Evolutionary conservation across 2,113 vertebrate species (phyloP).

Genomic region (Malurus alboscapulatus): DNA sequence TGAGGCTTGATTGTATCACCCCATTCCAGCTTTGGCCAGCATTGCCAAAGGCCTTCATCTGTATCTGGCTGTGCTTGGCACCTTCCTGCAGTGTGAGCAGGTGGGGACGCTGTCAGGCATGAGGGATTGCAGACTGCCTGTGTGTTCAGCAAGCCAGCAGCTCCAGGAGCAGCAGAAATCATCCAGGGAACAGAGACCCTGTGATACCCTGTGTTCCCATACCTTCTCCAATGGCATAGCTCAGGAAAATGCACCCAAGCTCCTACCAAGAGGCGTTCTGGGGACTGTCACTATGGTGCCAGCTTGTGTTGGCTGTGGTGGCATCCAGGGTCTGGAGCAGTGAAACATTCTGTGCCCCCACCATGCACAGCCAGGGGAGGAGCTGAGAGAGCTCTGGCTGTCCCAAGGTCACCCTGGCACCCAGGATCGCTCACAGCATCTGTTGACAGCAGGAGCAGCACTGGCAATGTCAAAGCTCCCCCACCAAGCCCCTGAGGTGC

Average conservation of each 20-base stretch:
- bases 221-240: not conserved
- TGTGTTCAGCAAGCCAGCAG: not conserved
- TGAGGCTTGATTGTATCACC: not conserved
- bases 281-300: not conserved
- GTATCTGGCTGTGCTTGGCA: not conserved
- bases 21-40: not conserved
- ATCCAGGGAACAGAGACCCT: not conserved
- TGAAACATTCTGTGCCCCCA: not conserved
- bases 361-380: not conserved
- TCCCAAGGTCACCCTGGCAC: not conserved
- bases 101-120: not conserved
- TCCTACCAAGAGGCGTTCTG: not conserved
- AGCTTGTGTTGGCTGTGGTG: not conserved
- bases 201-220: not conserved
- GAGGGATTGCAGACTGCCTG: not conserved
- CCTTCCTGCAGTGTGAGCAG: fast-evolving
- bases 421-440: not conserved
- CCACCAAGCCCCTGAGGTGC: not conserved
- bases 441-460: not conserved
- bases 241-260: not conserved
- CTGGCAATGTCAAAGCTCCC: not conserved
- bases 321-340: not conserved
- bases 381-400: not conserved
- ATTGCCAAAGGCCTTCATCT: not conserved
- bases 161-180: not conserved